Evolutionary conservation across 2,888 invertebrate species (phyloP).

Genomic region (Melinaea menophilus): DNA sequence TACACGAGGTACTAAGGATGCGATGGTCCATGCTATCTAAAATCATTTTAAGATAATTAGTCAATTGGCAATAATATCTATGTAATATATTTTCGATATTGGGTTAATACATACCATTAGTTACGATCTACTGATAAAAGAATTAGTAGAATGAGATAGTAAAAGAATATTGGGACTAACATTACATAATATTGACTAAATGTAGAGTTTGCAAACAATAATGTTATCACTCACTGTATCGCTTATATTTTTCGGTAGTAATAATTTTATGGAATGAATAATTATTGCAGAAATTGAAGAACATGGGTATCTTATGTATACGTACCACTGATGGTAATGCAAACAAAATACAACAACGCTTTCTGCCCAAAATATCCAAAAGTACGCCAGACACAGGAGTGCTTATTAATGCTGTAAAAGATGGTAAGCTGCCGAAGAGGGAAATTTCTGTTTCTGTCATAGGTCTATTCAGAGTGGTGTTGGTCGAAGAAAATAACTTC

Average conservation of each 20-base stretch:
- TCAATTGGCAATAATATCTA: not conserved
- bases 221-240: too few relatives aligned
- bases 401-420: constrained; percentile 40
- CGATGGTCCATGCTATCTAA: constrained; percentile 55
- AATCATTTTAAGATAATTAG: constrained; percentile 11
- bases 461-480: constrained; percentile 42
- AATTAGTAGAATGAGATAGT: too few relatives aligned
- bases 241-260: too few relatives aligned
- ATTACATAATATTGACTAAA: too few relatives aligned
- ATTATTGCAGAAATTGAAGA: too few relatives aligned
- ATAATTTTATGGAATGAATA: too few relatives aligned
- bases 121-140: too few relatives aligned
- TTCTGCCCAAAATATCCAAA: constrained; percentile 47
- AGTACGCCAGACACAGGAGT: constrained; percentile 42
- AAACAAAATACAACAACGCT: constrained; percentile 36
- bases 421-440: constrained; percentile 45
- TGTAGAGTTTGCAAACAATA: too few relatives aligned
- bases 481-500: constrained; percentile 46
- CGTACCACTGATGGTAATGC: constrained; percentile 33
- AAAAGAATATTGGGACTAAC: too few relatives aligned
- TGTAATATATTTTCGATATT: too few relatives aligned
- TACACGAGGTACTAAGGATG: constrained; percentile 43
- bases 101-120: too few relatives aligned
- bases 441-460: constrained; percentile 46
- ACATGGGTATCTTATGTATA: not conserved